Percentiles rank a stretch among this genome's conserved stretches.
phyloP scores from a whole-genome alignment of 2,113 vertebrate genomes.

The Canis aureus region DNA sequence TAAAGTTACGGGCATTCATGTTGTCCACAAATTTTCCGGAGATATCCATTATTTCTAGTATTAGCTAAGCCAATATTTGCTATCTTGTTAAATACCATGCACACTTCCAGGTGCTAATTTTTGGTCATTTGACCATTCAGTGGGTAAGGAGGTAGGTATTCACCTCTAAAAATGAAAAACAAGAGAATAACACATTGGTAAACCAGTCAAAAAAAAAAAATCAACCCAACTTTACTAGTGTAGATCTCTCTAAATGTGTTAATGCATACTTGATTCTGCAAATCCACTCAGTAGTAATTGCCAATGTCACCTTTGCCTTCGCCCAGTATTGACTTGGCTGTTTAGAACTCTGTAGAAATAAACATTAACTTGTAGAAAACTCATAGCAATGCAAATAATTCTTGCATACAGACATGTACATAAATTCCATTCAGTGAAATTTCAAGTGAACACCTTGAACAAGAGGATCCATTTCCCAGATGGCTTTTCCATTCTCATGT shows the following conservation, averaged over 20 bases:
- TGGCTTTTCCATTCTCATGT: neutral
- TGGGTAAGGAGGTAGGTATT: neutral
- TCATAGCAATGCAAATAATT: slow-evolving; percentile 1
- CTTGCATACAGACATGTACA: neutral
- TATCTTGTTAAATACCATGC: neutral
- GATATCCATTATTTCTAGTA: neutral
- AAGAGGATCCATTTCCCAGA: neutral
- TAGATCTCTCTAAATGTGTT: neutral
- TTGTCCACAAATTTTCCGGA: neutral
- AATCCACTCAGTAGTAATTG: neutral
- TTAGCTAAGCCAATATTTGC: neutral
- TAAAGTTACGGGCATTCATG: neutral
- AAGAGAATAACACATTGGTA: neutral
- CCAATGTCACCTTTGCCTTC: neutral
- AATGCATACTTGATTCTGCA: neutral
- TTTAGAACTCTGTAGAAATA: slow-evolving; percentile 21
- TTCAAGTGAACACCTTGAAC: neutral
- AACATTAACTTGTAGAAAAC: neutral
- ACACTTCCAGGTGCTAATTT: neutral
- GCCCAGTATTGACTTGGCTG: neutral
- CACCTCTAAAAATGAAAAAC: neutral
- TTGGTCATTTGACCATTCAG: neutral
- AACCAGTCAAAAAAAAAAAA: neutral
- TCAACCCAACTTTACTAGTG: neutral
- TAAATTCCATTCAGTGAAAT: neutral